These are phyloP conservation scores for Latrodectus geometricus DNA, from an alignment of 1,140 invertebrate species.

Conservation along the genomic window DNA sequence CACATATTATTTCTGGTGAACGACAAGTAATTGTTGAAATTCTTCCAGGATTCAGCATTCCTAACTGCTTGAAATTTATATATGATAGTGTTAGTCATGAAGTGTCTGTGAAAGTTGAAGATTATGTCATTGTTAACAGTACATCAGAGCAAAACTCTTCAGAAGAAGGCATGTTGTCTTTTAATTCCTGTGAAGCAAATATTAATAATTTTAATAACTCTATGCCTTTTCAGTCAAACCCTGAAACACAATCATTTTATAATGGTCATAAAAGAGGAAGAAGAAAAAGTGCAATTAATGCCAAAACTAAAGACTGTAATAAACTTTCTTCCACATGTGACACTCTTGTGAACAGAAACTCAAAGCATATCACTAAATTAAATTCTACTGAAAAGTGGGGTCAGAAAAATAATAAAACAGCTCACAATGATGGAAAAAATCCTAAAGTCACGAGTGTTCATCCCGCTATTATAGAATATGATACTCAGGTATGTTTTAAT, in stretches of 20 bases:
- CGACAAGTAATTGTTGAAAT: conserved; percentile 14
- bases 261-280: neutral
- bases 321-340: too few relatives aligned
- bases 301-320: too few relatives aligned
- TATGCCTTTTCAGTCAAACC: neutral
- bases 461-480: too few relatives aligned
- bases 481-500: too few relatives aligned
- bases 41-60: neutral
- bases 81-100: conserved; percentile 1
- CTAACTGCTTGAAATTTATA: neutral
- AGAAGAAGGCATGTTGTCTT: neutral
- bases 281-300: neutral
- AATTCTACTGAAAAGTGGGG: too few relatives aligned
- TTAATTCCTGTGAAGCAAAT: neutral
- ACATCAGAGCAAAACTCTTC: neutral
- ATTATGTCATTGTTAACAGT: neutral
- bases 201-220: neutral
- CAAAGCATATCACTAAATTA: too few relatives aligned
- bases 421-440: too few relatives aligned
- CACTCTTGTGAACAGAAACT: too few relatives aligned
- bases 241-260: neutral
- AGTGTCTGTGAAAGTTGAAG: neutral
- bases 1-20: conserved; percentile 1
- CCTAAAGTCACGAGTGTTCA: too few relatives aligned
- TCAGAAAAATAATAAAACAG: too few relatives aligned